Evolutionary conservation across 2,888 invertebrate species (phyloP).

Genomic region (Nemapogon koenigi): DNA sequence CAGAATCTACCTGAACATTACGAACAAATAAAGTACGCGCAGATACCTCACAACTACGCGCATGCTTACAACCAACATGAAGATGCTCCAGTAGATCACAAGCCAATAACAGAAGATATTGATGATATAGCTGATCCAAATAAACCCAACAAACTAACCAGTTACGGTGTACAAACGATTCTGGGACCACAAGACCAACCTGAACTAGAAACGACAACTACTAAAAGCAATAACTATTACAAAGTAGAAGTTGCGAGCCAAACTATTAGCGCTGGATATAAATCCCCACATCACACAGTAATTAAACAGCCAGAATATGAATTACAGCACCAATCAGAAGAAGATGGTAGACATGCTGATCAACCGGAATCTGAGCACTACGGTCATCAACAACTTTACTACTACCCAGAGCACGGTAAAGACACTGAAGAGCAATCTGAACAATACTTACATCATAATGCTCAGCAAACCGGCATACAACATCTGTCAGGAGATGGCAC

Average conservation of each 20-base stretch:
- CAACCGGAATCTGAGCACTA: slow-evolving; percentile 30
- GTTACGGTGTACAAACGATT: slow-evolving; percentile 21
- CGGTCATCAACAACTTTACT: slow-evolving; percentile 20
- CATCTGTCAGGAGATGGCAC: slow-evolving; percentile 45
- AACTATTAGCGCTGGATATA: slow-evolving; percentile 23
- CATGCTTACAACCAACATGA: slow-evolving; percentile 18
- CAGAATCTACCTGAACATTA: slow-evolving; percentile 23
- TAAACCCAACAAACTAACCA: slow-evolving; percentile 20
- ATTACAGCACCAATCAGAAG: slow-evolving; percentile 11
- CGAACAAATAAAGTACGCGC: slow-evolving; percentile 25
- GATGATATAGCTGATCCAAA: slow-evolving; percentile 46
- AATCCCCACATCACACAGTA: slow-evolving; percentile 15
- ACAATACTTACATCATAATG: slow-evolving; percentile 35
- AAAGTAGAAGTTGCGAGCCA: slow-evolving; percentile 39
- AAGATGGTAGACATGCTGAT: slow-evolving; percentile 22
- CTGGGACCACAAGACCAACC: slow-evolving; percentile 19
- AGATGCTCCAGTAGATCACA: slow-evolving; percentile 33
- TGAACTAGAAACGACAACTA: slow-evolving; percentile 24
- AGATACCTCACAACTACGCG: slow-evolving; percentile 26
- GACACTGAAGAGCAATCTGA: slow-evolving; percentile 26
- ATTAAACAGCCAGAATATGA: slow-evolving; percentile 20
- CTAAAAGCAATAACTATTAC: slow-evolving; percentile 34
- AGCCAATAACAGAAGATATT: slow-evolving; percentile 50
- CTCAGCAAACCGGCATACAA: slow-evolving; percentile 35
- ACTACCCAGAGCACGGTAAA: slow-evolving; percentile 18